A percentile compares a stretch with the other conserved stretches of the same genome.
phyloP scores from a whole-genome alignment of 2,888 invertebrate species.

The Seira musarum region DNA sequence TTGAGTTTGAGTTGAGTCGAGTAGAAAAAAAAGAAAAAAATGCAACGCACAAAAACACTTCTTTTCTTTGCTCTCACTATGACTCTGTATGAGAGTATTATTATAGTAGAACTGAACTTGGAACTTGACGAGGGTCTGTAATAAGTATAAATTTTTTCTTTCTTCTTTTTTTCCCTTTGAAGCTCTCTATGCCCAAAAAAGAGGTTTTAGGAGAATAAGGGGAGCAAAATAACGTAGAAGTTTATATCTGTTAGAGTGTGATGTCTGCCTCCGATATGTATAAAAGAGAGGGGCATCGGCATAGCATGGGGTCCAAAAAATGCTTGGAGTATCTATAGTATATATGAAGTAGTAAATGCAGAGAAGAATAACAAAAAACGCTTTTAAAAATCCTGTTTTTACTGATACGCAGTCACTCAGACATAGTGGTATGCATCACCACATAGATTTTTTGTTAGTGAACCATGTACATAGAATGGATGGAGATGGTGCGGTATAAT shows the following conservation, averaged over 20 bases:
- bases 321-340: background rate
- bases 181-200: background rate
- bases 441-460: constrained; percentile 39
- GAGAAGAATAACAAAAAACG: constrained; percentile 50
- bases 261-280: too few species aligned
- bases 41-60: constrained; percentile 28
- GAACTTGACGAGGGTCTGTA: constrained; percentile 51
- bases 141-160: constrained; percentile 57
- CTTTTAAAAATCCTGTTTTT: constrained; percentile 51
- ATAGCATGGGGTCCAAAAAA: too few species aligned
- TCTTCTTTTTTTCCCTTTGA: constrained; percentile 24
- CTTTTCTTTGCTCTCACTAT: too few species aligned
- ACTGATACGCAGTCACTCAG: too few species aligned
- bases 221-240: too few species aligned
- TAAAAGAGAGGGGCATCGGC: too few species aligned
- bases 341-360: background rate
- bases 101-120: constrained; percentile 58
- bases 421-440: too few species aligned
- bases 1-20: too few species aligned
- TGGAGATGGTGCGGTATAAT: background rate
- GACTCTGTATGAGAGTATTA: constrained; percentile 55
- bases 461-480: constrained; percentile 7
- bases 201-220: background rate
- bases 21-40: constrained; percentile 41
- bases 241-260: too few species aligned